Evolutionary conservation across 1,140 invertebrate genomes (phyloP), one percentile per base, ranked within the genome.

Genomic region (Drosophila quadrilineata): DNA sequence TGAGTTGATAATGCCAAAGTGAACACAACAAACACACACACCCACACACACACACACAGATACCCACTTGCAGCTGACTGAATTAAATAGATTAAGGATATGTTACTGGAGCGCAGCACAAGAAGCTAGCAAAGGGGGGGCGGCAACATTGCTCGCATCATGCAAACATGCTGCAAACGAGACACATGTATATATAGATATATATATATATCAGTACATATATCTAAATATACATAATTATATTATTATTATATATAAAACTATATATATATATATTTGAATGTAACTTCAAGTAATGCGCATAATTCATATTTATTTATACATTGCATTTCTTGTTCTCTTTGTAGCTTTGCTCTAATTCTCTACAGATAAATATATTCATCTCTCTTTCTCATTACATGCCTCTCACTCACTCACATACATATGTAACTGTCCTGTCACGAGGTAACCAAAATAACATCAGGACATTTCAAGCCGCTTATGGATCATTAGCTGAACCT

Each of bases 51-150:
- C 26, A 33, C 24, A 58, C 22, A 26, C 24, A 63, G 50, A 65
- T 48, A 56, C 46, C 54, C 60, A 73, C 45, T 43, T 21, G 49
- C 48, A 68, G 57, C 60, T 73, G 69, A 58, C 63, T 76, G 77
- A 84, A 82, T 82, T 82, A 82, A 82, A 82, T 82, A 75, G 77
- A 82, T 82, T 84, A 84, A 65, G 69, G 66, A 76, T 82, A 63
- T 52, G 64, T 65, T 53, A 17, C 16, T 35, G 14, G 40, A 36
- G 17, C 43, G 38, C 1, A 8, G 36, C 3, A 6, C 16, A 35
- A 22, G 36, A 26, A 26, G 17, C 12, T 17, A 33, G 53, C 3
- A 10, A 26, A 12, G 21, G 14, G 17, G 31, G 22, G 19, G 36
- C 24, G 24, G 12, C 33, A 24, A n/a, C n/a, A n/a, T n/a, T n/a